These are phyloP conservation scores for Sebastes glaucus DNA, from an alignment of 2,797 vertebrate species.

Conservation along the genomic window DNA sequence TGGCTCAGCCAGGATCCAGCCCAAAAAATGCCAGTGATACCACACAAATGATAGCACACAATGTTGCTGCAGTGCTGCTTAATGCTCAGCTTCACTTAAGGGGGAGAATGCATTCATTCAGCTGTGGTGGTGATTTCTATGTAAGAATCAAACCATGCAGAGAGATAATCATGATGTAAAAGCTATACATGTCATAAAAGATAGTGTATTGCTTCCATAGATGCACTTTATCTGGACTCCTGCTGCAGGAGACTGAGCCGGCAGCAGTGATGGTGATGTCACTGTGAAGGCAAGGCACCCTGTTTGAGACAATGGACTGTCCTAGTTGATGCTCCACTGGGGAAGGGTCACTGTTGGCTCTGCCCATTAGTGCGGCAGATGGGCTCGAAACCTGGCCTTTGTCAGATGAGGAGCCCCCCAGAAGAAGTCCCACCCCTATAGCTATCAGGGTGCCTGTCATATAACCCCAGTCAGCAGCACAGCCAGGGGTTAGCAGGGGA, in stretches of 20 bases:
- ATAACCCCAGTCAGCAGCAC: conserved; percentile 59
- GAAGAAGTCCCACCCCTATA: conserved; percentile 58
- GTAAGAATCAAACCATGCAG: not conserved
- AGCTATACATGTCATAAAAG: not conserved
- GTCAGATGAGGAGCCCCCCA: conserved; percentile 71
- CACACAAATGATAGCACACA: conserved; percentile 47
- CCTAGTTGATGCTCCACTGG: conserved; percentile 64
- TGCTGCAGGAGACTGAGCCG: conserved; percentile 31
- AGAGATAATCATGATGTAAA: not conserved
- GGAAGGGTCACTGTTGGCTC: conserved; percentile 75
- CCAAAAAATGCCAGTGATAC: conserved; percentile 51
- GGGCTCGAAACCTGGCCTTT: conserved; percentile 79
- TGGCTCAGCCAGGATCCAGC: conserved; percentile 57
- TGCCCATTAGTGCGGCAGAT: conserved; percentile 80
- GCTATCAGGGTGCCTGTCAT: conserved; percentile 53
- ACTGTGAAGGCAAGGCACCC: conserved; percentile 62
- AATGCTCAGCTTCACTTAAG: conserved; percentile 16
- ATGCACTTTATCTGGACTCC: conserved; percentile 34
- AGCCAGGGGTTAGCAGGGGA: conserved; percentile 38
- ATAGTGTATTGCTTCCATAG: not conserved
- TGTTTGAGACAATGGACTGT: conserved; percentile 79
- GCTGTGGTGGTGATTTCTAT: not conserved
- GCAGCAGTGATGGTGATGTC: conserved; percentile 67
- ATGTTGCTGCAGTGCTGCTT: conserved; percentile 62
- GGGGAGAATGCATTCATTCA: not conserved